phyloP scores from a whole-genome alignment of 2,113 vertebrate species.

The Pomatorhinus ruficollis region DNA sequence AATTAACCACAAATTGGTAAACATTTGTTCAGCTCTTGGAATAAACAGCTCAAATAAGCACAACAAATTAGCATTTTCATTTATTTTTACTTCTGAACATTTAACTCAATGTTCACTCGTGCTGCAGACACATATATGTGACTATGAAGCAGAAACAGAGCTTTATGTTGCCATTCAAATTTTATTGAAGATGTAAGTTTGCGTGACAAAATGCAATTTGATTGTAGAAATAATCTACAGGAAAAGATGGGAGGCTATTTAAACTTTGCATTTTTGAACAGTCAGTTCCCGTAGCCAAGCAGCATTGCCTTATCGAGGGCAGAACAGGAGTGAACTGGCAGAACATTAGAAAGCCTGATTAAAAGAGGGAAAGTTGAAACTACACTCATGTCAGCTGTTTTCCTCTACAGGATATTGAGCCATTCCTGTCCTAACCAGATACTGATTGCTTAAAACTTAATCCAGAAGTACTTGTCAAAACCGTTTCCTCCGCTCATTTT shows the following conservation, averaged over 20 bases:
- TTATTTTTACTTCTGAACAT: slow-evolving; percentile 8
- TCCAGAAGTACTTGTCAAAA: slow-evolving; percentile 81
- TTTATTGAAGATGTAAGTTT: slow-evolving; percentile 8
- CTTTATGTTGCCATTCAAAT: background rate
- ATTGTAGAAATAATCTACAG: slow-evolving; percentile 61
- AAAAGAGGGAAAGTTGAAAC: slow-evolving; percentile 78
- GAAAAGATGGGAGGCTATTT: slow-evolving; percentile 61
- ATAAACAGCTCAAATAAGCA: background rate
- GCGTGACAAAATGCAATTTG: slow-evolving; percentile 55
- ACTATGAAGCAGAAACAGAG: background rate
- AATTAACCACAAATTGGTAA: slow-evolving; percentile 30
- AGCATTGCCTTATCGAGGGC: slow-evolving; percentile 64
- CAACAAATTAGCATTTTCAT: slow-evolving; percentile 2
- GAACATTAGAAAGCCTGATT: slow-evolving; percentile 79
- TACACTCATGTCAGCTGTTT: slow-evolving; percentile 80
- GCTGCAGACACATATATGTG: background rate
- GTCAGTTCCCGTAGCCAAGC: slow-evolving; percentile 63
- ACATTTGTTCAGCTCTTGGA: background rate
- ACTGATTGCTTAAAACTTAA: slow-evolving; percentile 83
- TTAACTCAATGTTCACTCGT: background rate
- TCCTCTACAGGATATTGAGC: slow-evolving; percentile 85
- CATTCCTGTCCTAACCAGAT: slow-evolving; percentile 83
- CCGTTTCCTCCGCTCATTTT: slow-evolving; percentile 76
- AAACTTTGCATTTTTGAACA: slow-evolving; percentile 56
- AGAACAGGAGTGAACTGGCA: slow-evolving; percentile 76